These are phyloP conservation scores for Trinorchestia longiramus DNA, from an alignment of 1,140 invertebrate genomes.

Conservation along the genomic window DNA sequence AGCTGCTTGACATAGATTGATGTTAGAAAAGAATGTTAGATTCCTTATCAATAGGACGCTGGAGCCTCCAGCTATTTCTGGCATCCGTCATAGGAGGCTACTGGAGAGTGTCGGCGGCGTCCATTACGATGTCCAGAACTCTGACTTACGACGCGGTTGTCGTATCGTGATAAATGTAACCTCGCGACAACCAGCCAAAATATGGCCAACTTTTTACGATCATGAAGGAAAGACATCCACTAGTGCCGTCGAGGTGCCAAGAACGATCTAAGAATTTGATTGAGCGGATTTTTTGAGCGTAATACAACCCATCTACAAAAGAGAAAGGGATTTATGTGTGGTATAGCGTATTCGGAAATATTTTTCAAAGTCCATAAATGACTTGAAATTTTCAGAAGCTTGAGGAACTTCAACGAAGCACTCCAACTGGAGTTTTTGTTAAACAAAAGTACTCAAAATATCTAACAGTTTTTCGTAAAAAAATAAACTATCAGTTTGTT, in stretches of 20 bases:
- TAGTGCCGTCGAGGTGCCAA: neutral
- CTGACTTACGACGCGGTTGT: conserved; percentile 17
- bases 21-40: neutral
- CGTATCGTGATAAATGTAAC: neutral
- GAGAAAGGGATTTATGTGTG: neutral
- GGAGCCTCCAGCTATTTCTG: neutral
- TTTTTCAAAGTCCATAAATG: neutral
- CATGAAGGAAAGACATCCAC: neutral
- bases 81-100: neutral
- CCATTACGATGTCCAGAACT: neutral
- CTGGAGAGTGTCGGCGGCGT: neutral
- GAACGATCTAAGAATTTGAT: conserved; percentile 1
- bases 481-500: neutral
- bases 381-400: neutral
- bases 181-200: neutral
- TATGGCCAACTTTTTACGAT: conserved; percentile 1
- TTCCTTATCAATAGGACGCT: neutral
- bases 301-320: neutral
- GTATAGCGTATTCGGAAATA: neutral
- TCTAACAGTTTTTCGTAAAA: neutral
- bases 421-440: neutral
- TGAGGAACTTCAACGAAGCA: neutral
- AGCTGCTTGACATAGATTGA: neutral
- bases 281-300: neutral
- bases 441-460: neutral